Percentiles rank a stretch among this genome's conserved stretches.
Evolutionary conservation across 2,797 vertebrate species (phyloP).

Genomic region (Chelmon rostratus): DNA sequence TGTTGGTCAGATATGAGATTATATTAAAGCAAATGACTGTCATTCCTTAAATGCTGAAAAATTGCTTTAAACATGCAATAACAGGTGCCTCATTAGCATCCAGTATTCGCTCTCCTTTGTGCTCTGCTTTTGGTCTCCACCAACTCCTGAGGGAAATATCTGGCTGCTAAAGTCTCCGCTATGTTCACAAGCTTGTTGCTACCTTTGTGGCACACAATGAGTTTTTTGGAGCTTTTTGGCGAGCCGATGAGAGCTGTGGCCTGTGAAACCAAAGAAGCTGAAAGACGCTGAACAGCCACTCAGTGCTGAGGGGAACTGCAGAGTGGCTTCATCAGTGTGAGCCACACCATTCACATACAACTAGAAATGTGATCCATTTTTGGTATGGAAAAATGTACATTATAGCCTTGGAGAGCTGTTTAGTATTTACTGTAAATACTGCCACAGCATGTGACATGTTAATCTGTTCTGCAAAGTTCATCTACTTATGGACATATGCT

Average conservation of each 20-base stretch:
- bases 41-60: neutral
- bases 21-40: neutral
- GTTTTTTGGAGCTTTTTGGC: neutral
- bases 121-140: slow-evolving; percentile 11
- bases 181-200: neutral
- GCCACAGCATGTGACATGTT: slow-evolving; percentile 19
- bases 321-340: neutral
- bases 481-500: slow-evolving; percentile 37
- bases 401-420: slow-evolving; percentile 23
- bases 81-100: neutral
- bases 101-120: neutral
- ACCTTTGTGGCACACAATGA: neutral
- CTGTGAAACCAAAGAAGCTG: slow-evolving; percentile 6
- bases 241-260: neutral
- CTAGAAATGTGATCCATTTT: neutral
- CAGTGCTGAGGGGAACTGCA: neutral
- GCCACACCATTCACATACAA: neutral
- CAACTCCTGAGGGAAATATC: neutral
- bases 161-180: slow-evolving; percentile 1
- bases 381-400: neutral
- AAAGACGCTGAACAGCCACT: neutral
- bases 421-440: slow-evolving; percentile 25
- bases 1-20: neutral
- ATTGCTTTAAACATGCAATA: neutral
- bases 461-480: slow-evolving; percentile 18